Evolutionary conservation across 2,888 invertebrate species (phyloP), one percentile per base, ranked within the genome.

Genomic region (Pseudanteris insignis): DNA sequence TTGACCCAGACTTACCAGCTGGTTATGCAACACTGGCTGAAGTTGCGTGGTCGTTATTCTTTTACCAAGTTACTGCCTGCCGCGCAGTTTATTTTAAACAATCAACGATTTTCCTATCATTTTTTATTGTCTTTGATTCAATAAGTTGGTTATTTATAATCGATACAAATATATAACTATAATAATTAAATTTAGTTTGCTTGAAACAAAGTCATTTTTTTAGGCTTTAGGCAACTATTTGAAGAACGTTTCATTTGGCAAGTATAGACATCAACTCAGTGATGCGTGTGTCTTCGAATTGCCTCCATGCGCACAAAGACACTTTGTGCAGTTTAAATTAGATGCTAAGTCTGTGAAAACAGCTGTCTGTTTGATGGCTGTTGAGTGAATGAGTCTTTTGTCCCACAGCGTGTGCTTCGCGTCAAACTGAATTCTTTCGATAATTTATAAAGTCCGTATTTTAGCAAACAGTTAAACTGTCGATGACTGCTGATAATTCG

Each of bases 311-410:
- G 10, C 9, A 51, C 34, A 51, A 51, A 29, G 40, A 21, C 46
- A 40, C 41, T 36, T 40, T 68, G 44, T 48, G 57, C 44, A 38
- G 40, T 37, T 43, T 34, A 51, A 36, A 57, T 41, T 50, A 25
- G 36, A 57, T 57, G 34, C 46, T 47, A 43, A 36, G 53, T 66
- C 65, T 65, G 64, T 60, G 36, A 59, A 36, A 64, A 60, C 70
- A 67, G 68, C 67, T 70, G 67, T 65, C 55, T 48, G n/a, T 46
- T 53, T 64, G 65, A 70, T 68, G 65, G 58, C 43, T 67, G 55
- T 65, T 50, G 58, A 41, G 40, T 63, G 61, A 68, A 68, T 51
- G 64, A 55, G 55, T 63, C 65, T 64, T 60, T 68, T 68, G 67
- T 70, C 65, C 59, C 65, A 62, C 59, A 64, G 59, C 68, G 64